These are phyloP conservation scores for Thalassaphorura encarpata DNA, from an alignment of 1,140 invertebrate species.

Conservation along the genomic window DNA sequence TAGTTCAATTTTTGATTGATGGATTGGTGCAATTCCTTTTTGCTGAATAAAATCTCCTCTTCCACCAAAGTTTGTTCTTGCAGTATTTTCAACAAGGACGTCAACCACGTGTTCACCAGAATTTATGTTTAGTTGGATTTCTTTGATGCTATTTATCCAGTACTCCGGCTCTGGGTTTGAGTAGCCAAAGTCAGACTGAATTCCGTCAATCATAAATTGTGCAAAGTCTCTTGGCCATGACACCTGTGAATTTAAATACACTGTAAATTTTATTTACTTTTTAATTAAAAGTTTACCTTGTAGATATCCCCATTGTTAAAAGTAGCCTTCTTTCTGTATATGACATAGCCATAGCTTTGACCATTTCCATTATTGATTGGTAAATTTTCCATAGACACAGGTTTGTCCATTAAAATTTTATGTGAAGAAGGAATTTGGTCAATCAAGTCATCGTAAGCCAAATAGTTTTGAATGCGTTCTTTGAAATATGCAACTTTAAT, in stretches of 20 bases:
- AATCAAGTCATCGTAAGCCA: slow-evolving; percentile 32
- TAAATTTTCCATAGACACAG: slow-evolving; percentile 47
- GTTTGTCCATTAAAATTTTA: slow-evolving; percentile 23
- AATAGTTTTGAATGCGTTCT: slow-evolving; percentile 32
- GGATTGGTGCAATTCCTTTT: slow-evolving; percentile 39
- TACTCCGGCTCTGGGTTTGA: no score
- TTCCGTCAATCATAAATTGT: no score
- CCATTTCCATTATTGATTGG: slow-evolving; percentile 43
- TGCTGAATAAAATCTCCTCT: slow-evolving; percentile 39
- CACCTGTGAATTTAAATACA: no score
- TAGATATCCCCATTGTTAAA: no score
- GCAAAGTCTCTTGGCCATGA: no score
- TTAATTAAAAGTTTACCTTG: no score
- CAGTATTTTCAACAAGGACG: slow-evolving; percentile 45
- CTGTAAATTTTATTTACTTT: no score
- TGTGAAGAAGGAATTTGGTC: slow-evolving; percentile 12
- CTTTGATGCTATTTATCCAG: no score
- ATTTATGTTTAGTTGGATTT: no score
- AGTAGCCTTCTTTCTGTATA: slow-evolving; percentile 44
- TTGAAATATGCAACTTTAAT: slow-evolving; percentile 35
- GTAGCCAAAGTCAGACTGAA: no score
- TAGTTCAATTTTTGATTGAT: slow-evolving; percentile 36
- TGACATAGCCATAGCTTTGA: slow-evolving; percentile 49
- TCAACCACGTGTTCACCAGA: slow-evolving; percentile 32
- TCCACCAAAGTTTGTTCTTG: slow-evolving; percentile 44